Conservation (phyloP, 1,140 invertebrate genomes). For the Brachionus manjavacas region DNA sequence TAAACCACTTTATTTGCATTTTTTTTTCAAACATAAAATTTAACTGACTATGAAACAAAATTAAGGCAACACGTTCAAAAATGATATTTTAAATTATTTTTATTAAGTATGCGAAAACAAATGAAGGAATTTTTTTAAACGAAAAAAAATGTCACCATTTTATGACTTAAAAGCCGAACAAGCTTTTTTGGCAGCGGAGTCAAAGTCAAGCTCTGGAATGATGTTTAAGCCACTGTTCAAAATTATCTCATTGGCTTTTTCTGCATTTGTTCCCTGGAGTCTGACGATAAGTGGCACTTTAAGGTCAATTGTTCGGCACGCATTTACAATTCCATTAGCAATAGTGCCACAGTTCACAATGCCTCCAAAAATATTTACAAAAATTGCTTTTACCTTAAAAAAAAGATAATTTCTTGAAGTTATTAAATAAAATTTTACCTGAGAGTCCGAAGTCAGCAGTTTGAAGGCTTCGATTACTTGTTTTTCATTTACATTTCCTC, state of each 20-base stretch:
- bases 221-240: constrained; percentile 20
- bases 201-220: constrained; percentile 27
- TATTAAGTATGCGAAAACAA: background rate
- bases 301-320: constrained; percentile 72
- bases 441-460: constrained; percentile 51
- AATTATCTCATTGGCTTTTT: constrained; percentile 38
- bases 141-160: background rate
- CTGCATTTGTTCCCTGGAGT: constrained; percentile 67
- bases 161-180: background rate
- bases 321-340: constrained; percentile 85
- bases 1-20: background rate
- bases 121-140: background rate
- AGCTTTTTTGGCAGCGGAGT: constrained; percentile 11
- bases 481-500: constrained; percentile 63
- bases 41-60: background rate
- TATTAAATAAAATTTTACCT: constrained; percentile 39
- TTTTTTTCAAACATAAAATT: background rate
- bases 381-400: constrained; percentile 75
- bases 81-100: background rate
- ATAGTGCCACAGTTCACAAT: constrained; percentile 97
- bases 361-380: constrained; percentile 98
- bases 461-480: constrained; percentile 72
- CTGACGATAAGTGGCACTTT: constrained; percentile 84
- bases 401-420: background rate
- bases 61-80: background rate